phyloP scores from a whole-genome alignment of 2,888 invertebrate genomes.

The Papilio protenor region DNA sequence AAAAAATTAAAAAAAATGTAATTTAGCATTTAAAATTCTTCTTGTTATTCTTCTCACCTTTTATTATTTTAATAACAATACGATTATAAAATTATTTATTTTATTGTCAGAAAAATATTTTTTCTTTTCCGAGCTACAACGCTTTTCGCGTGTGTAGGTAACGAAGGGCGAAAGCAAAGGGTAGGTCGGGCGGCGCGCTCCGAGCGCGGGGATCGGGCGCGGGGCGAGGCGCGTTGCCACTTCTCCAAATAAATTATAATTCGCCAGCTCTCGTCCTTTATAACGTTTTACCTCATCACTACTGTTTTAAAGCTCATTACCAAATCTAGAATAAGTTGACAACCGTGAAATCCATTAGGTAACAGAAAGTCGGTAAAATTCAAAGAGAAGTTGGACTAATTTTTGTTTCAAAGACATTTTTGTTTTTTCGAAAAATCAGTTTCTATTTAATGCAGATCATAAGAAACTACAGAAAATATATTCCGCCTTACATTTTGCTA shows the following conservation, averaged over 20 bases:
- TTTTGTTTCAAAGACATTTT: not conserved
- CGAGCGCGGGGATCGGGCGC: conserved; percentile 56
- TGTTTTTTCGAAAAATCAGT: not conserved
- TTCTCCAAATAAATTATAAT: conserved; percentile 86
- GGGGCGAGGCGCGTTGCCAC: conserved; percentile 76
- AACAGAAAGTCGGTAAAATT: not conserved
- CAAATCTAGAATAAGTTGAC: conserved; percentile 36
- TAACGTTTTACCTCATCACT: conserved; percentile 61
- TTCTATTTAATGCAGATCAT: not conserved
- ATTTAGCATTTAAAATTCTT: no score
- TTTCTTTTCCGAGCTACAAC: conserved; percentile 67
- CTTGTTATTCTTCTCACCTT: no score
- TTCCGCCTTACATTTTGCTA: not conserved
- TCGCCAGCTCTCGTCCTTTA: conserved; percentile 73
- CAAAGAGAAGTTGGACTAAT: not conserved
- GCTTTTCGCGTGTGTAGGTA: conserved; percentile 68
- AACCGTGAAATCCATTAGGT: conserved; percentile 4
- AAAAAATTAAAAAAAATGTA: no score
- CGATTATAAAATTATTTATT: not conserved
- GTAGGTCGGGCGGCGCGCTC: conserved; percentile 76
- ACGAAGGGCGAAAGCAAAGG: conserved; percentile 85
- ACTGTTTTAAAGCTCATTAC: conserved; percentile 62
- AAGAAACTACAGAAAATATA: not conserved
- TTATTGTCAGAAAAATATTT: not conserved
- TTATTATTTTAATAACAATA: no score